Percentiles rank a stretch among this genome's conserved stretches.
Evolutionary conservation across 2,797 vertebrate genomes (phyloP).

Genomic region (Enteromius unitaeniatus): DNA sequence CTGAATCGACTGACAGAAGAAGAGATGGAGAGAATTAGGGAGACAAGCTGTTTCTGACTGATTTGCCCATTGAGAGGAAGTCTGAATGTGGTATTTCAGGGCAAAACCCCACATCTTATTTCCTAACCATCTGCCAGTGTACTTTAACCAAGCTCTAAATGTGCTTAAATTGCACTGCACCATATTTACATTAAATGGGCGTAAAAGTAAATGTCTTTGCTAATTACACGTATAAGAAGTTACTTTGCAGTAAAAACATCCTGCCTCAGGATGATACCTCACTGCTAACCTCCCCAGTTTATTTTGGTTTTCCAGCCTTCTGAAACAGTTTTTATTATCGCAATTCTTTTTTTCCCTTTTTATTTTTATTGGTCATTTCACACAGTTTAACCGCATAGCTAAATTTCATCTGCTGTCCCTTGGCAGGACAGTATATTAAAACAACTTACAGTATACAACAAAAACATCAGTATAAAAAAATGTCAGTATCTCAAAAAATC

Average conservation of each 20-base stretch:
- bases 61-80: conserved; percentile 11
- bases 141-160: conserved; percentile 14
- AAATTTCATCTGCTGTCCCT: too few relatives aligned
- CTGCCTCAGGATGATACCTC: background rate
- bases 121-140: conserved; percentile 18
- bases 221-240: background rate
- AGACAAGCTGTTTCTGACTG: conserved; percentile 36
- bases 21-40: conserved; percentile 27
- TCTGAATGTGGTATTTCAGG: background rate
- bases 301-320: background rate
- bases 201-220: background rate
- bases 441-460: too few relatives aligned
- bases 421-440: too few relatives aligned
- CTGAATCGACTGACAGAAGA: conserved; percentile 33
- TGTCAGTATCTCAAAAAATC: too few relatives aligned
- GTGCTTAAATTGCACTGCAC: conserved; percentile 11
- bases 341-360: background rate
- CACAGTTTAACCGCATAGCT: too few relatives aligned
- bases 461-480: too few relatives aligned
- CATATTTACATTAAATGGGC: conserved; percentile 4
- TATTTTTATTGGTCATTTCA: too few relatives aligned
- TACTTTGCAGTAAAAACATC: background rate
- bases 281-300: background rate
- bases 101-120: background rate
- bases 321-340: background rate